Conservation (phyloP, 2,113 vertebrate species). For the Chloropsis cyanopogon region DNA sequence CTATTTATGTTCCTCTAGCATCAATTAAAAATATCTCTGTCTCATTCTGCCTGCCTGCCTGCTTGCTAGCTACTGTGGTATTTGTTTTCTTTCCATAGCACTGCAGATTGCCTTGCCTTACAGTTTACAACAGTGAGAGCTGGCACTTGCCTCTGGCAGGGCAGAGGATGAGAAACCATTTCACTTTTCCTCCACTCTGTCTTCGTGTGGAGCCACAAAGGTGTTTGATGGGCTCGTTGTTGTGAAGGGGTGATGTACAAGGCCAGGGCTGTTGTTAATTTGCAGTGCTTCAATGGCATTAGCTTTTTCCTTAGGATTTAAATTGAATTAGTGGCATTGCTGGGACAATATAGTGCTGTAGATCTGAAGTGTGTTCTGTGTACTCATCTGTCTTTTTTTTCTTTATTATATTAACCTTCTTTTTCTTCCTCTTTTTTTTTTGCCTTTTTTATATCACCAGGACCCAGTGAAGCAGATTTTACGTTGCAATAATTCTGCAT, state of each 20-base stretch:
- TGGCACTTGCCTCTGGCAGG: constrained; percentile 50
- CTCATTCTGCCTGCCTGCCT: constrained; percentile 62
- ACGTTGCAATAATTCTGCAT: constrained; percentile 54
- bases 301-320: constrained; percentile 15
- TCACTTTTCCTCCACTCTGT: not conserved
- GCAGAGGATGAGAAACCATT: constrained; percentile 48
- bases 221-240: constrained; percentile 22
- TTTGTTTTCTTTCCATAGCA: constrained; percentile 41
- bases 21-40: constrained; percentile 69
- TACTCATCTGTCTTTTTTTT: not conserved
- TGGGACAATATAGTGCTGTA: not conserved
- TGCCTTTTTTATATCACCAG: constrained; percentile 25
- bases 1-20: constrained; percentile 47
- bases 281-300: not conserved
- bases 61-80: constrained; percentile 35
- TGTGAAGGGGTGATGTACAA: constrained; percentile 16
- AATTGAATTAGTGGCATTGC: not conserved
- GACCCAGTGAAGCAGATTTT: constrained; percentile 58
- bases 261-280: not conserved
- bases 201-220: not conserved
- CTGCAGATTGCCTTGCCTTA: constrained; percentile 20
- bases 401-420: not conserved
- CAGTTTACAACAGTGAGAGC: constrained; percentile 44
- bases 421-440: not conserved
- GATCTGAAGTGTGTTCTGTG: not conserved